Percentiles rank a stretch among this genome's conserved stretches.
Conservation (phyloP, 1,140 invertebrate species). For the Lethocerus indicus region DNA sequence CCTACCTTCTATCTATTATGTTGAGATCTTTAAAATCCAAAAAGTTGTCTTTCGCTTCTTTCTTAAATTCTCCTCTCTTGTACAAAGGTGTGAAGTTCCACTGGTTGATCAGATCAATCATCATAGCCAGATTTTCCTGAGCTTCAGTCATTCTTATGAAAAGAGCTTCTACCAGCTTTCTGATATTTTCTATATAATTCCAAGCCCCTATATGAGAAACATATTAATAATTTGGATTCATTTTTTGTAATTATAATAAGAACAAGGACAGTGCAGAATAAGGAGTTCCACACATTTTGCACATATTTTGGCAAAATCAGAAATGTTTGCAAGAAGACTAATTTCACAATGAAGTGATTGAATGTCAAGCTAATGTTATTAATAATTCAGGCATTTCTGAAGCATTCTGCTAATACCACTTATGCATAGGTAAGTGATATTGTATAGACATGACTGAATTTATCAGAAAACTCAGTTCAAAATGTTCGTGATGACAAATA, state of each 20-base stretch:
- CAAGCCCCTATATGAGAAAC: constrained; percentile 26
- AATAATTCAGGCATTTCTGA: too few species aligned
- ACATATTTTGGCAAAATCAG: background rate
- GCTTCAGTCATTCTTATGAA: constrained; percentile 43
- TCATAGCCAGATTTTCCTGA: constrained; percentile 29
- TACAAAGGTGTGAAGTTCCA: constrained; percentile 55
- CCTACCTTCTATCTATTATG: too few species aligned
- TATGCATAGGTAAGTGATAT: background rate
- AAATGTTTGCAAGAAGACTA: background rate
- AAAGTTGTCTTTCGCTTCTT: too few species aligned
- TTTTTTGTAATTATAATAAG: background rate
- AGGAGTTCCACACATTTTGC: background rate
- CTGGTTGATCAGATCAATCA: constrained; percentile 35
- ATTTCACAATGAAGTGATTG: constrained; percentile 7
- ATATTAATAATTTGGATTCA: background rate
- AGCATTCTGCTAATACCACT: background rate
- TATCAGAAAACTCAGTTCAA: background rate
- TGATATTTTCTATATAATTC: constrained; percentile 34
- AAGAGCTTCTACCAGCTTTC: constrained; percentile 32
- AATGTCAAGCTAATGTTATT: constrained; percentile 3
- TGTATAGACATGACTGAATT: background rate
- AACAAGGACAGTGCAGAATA: too few species aligned
- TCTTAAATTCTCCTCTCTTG: constrained; percentile 38
- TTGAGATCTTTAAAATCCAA: too few species aligned
- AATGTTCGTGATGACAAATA: background rate